Evolutionary conservation across 2,113 vertebrate species (phyloP).

Genomic region (Phaethon lepturus): DNA sequence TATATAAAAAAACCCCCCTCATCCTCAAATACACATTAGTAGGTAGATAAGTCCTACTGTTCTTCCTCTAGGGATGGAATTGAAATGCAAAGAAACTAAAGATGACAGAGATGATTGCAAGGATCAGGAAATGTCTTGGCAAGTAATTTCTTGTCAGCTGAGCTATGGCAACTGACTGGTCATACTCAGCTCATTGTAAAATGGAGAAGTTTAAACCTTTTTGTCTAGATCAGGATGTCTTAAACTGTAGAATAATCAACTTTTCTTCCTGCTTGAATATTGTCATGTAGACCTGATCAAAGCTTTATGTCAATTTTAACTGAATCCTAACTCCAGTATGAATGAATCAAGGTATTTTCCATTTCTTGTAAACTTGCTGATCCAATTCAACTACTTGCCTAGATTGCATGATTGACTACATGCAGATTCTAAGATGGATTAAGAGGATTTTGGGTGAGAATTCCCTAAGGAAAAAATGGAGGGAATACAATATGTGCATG

Average conservation of each 20-base stretch:
- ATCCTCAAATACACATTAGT: neutral
- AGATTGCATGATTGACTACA: neutral
- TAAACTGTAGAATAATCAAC: neutral
- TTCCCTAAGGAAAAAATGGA: neutral
- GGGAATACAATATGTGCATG: neutral
- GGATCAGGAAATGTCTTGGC: neutral
- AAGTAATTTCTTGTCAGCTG: neutral
- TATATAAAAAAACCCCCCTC: fast-evolving
- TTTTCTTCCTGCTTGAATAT: fast-evolving
- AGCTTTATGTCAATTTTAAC: neutral
- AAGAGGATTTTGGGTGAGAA: neutral
- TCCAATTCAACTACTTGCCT: neutral
- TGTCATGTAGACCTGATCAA: neutral
- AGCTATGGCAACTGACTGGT: neutral
- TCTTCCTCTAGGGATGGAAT: neutral
- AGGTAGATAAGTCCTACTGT: neutral
- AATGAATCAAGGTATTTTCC: neutral
- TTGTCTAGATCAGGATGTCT: neutral
- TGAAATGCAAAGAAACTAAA: neutral
- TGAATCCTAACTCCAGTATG: neutral
- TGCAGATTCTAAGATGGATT: neutral
- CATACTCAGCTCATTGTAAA: neutral
- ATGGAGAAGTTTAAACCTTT: neutral
- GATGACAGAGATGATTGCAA: neutral
- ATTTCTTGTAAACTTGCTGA: neutral